A percentile compares a stretch with the other conserved stretches of the same genome.
Conservation (phyloP, 1,140 invertebrate species). For the Steinernema khuongi region DNA sequence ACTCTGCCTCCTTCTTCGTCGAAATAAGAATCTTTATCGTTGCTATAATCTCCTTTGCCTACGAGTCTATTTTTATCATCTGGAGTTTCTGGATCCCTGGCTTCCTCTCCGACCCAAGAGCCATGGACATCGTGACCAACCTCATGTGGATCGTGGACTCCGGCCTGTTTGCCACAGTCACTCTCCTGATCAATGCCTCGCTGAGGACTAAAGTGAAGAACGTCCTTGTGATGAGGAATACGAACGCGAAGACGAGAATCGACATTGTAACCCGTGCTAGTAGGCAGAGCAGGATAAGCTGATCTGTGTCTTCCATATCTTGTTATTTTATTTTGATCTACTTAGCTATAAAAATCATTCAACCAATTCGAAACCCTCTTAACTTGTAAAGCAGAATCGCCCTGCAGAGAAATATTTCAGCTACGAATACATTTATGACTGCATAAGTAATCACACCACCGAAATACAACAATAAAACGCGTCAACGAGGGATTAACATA, state of each 20-base stretch:
- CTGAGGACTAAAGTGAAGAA: neutral
- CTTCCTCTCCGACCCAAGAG: neutral
- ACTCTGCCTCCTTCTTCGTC: neutral
- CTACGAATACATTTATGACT: too few relatives aligned
- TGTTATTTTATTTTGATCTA: too few relatives aligned
- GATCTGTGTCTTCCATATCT: too few relatives aligned
- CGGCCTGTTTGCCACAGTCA: neutral
- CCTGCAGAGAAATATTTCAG: too few relatives aligned
- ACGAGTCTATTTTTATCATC: conserved; percentile 1
- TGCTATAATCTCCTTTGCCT: neutral
- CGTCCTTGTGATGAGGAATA: neutral
- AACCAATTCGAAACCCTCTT: too few relatives aligned
- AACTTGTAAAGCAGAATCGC: too few relatives aligned
- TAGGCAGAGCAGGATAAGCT: too few relatives aligned
- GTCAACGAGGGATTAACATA: too few relatives aligned
- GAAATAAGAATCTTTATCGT: neutral
- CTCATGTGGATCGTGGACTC: neutral
- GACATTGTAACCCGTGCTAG: neutral
- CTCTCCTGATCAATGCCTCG: neutral
- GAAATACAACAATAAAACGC: too few relatives aligned
- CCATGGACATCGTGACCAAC: neutral
- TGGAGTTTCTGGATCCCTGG: conserved; percentile 10
- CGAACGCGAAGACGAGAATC: neutral
- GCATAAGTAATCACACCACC: too few relatives aligned
- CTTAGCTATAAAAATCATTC: too few relatives aligned